phyloP scores from a whole-genome alignment of 2,888 invertebrate species.

The Ophion obscuratus region DNA sequence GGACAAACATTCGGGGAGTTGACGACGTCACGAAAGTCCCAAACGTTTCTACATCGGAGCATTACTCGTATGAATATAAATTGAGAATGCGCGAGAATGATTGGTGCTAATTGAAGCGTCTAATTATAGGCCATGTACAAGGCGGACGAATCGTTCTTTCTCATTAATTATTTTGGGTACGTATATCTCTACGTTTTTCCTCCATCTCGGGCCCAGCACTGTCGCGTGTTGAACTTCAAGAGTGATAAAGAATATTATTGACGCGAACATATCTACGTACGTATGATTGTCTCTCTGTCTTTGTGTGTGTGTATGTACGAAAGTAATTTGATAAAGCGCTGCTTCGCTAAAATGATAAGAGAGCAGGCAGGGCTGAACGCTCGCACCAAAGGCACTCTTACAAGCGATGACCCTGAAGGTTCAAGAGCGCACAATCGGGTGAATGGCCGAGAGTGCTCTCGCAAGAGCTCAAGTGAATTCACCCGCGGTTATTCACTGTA shows the following conservation, averaged over 20 bases:
- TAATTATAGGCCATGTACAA: neutral
- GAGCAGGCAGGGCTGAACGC: constrained; percentile 34
- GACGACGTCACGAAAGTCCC: neutral
- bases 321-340: constrained; percentile 66
- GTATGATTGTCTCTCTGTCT: neutral
- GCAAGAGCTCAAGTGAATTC: constrained; percentile 66
- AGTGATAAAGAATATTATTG: constrained; percentile 57
- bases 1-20: constrained; percentile 6
- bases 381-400: constrained; percentile 51
- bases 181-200: constrained; percentile 8
- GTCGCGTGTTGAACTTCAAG: constrained; percentile 24
- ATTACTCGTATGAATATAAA: neutral
- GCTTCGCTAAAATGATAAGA: constrained; percentile 73
- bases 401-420: constrained; percentile 81
- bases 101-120: constrained; percentile 11
- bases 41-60: constrained; percentile 4
- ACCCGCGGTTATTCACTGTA: constrained; percentile 39
- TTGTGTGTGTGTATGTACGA: neutral
- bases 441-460: constrained; percentile 75
- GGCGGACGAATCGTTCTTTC: constrained; percentile 25
- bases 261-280: constrained; percentile 33
- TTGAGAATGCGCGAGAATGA: neutral
- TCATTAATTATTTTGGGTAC: constrained; percentile 20
- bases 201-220: neutral
- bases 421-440: constrained; percentile 80